Conservation (phyloP, 2,113 vertebrate species). For the Zingel zingel region DNA sequence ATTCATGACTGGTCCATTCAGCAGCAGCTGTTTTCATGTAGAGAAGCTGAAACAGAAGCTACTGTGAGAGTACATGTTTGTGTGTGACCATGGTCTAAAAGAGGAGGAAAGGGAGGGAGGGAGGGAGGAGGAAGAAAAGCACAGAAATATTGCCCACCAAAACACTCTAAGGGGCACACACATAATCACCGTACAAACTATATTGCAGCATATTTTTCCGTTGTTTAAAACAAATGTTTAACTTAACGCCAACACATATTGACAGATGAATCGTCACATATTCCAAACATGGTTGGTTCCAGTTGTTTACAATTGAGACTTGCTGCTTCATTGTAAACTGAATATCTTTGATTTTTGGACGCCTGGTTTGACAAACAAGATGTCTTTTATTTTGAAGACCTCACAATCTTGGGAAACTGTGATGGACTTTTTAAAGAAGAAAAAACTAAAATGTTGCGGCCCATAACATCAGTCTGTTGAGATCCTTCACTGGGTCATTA, state of each 20-base stretch:
- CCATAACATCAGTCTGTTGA: neutral
- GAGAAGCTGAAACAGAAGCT: slow-evolving; percentile 27
- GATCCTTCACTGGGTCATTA: neutral
- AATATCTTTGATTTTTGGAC: no score
- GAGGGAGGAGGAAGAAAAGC: neutral
- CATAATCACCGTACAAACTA: neutral
- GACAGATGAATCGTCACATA: neutral
- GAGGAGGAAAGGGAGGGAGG: neutral
- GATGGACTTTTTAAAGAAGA: no score
- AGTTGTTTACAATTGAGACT: no score
- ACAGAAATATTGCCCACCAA: neutral
- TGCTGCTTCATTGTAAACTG: no score
- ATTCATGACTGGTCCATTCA: slow-evolving; percentile 69
- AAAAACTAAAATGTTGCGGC: no score
- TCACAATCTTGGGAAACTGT: no score
- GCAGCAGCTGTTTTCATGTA: slow-evolving; percentile 28
- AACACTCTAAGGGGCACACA: neutral
- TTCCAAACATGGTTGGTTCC: no score
- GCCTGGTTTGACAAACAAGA: no score
- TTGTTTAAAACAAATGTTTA: neutral
- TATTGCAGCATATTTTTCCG: neutral
- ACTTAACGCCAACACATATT: neutral
- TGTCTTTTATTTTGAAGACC: no score
- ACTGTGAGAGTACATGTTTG: slow-evolving; percentile 24
- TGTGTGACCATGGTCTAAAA: slow-evolving; percentile 7